Conservation (phyloP, 2,888 invertebrate species). For the Pherbina coryleti region DNA sequence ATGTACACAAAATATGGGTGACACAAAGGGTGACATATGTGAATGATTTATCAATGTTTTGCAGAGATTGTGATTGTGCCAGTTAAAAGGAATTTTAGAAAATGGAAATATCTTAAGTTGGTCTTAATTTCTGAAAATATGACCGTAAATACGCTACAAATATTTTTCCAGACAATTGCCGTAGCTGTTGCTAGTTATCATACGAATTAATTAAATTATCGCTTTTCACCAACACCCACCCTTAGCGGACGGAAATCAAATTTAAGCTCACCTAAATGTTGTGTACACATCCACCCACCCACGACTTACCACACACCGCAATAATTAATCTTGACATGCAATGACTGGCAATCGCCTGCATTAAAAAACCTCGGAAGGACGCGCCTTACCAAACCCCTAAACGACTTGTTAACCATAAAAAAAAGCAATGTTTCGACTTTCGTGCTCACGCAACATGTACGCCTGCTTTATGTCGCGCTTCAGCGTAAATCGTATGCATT, state of each 20-base stretch:
- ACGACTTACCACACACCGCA: not conserved
- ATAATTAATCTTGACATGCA: conserved; percentile 19
- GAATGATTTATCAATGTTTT: not conserved
- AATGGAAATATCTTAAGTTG: no score
- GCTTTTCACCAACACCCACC: not conserved
- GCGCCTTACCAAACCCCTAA: not conserved
- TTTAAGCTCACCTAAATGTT: not conserved
- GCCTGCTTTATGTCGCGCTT: not conserved
- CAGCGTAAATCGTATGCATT: not conserved
- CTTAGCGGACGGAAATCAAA: not conserved
- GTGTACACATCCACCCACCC: not conserved
- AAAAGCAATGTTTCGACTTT: not conserved
- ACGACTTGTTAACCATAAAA: conserved; percentile 1
- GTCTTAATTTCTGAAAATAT: no score
- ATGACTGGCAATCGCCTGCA: not conserved
- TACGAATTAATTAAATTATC: not conserved
- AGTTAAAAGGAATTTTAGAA: no score
- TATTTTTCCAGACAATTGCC: no score
- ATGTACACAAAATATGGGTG: no score
- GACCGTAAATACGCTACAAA: no score
- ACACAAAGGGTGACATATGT: not conserved
- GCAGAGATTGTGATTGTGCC: not conserved
- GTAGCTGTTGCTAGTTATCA: not conserved
- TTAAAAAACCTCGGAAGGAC: not conserved
- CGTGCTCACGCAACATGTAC: not conserved